phyloP scores from a whole-genome alignment of 2,888 invertebrate species.

The Digitonthophagus gazella region DNA sequence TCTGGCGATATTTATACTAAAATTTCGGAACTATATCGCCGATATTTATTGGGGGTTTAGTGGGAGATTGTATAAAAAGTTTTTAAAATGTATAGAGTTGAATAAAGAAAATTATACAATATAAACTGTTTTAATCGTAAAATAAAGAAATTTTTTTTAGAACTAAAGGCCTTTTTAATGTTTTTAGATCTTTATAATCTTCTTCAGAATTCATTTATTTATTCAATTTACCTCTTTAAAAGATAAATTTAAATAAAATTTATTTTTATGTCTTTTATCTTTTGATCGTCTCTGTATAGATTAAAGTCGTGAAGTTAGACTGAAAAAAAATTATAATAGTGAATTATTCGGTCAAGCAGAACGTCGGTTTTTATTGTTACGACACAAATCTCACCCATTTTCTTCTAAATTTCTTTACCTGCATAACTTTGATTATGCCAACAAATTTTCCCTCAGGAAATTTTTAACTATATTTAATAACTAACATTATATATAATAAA shows the following conservation, averaged over 20 bases:
- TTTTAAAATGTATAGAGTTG: not conserved
- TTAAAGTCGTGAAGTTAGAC: not conserved
- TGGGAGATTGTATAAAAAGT: not conserved
- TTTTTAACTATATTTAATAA: too few species aligned
- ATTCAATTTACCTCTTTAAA: not conserved
- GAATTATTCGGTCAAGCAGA: not conserved
- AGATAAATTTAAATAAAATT: too few species aligned
- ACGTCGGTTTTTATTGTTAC: not conserved
- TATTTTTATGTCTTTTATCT: not conserved
- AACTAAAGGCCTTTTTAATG: too few species aligned
- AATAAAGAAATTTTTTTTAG: too few species aligned
- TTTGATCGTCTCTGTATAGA: not conserved
- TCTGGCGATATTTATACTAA: not conserved
- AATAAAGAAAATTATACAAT: not conserved
- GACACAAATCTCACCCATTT: not conserved
- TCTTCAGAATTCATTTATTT: not conserved
- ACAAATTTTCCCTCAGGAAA: not conserved
- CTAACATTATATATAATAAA: not conserved
- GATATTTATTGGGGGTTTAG: not conserved
- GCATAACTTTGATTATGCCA: not conserved
- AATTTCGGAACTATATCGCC: not conserved
- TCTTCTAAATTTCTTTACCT: not conserved
- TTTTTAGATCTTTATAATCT: not conserved
- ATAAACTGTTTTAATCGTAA: too few species aligned
- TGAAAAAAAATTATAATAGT: not conserved